Conservation (phyloP, 2,797 vertebrate genomes). For the Acanthis flammea region DNA sequence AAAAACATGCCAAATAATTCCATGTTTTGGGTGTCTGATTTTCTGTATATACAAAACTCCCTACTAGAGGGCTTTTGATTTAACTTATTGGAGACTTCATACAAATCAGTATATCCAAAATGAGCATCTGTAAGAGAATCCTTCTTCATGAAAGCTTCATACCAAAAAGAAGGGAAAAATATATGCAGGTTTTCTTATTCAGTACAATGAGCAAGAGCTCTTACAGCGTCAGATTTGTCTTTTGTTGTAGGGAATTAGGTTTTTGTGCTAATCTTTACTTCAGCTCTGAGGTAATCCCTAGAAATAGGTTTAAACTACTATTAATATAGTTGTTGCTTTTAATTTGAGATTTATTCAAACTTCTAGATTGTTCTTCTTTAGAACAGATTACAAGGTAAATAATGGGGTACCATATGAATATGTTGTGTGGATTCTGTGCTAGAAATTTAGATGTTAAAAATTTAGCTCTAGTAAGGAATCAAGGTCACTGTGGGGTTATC, state of each 20-base stretch:
- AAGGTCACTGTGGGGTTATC: neutral
- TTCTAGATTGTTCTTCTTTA: neutral
- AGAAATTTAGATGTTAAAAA: neutral
- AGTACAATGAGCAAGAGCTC: neutral
- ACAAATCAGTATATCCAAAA: neutral
- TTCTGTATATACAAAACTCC: neutral
- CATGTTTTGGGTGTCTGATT: neutral
- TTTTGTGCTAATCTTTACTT: constrained; percentile 4
- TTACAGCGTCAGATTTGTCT: neutral
- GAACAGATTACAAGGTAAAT: neutral
- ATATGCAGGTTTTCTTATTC: neutral
- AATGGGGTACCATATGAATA: neutral
- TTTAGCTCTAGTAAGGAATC: neutral
- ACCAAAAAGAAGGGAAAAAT: neutral
- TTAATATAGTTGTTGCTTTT: neutral
- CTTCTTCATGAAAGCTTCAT: neutral
- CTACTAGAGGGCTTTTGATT: neutral
- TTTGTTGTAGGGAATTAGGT: neutral
- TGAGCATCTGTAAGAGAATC: neutral
- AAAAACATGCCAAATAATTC: neutral
- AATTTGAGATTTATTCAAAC: neutral
- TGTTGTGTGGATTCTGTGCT: neutral
- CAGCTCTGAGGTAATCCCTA: neutral
- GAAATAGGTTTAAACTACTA: neutral
- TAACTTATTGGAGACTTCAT: neutral